These are phyloP conservation scores for Marronus borbonicus DNA, from an alignment of 2,888 invertebrate genomes.

Conservation along the genomic window DNA sequence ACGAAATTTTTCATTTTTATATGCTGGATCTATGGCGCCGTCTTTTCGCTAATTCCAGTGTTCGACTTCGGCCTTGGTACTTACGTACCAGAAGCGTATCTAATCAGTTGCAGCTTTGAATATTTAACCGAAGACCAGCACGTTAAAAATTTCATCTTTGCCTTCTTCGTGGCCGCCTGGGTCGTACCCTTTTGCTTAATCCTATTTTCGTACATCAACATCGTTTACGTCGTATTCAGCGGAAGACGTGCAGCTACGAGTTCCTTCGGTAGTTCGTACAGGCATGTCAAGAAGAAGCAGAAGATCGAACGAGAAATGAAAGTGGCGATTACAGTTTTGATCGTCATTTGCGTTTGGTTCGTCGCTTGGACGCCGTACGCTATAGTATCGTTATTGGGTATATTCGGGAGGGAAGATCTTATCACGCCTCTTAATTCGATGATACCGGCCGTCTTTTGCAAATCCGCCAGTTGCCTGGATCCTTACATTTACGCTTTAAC, in stretches of 20 bases:
- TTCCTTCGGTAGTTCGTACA: constrained; percentile 70
- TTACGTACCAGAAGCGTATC: constrained; percentile 88
- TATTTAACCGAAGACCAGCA: constrained; percentile 79
- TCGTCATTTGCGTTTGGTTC: constrained; percentile 83
- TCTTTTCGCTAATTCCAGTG: constrained; percentile 82
- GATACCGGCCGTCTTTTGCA: constrained; percentile 86
- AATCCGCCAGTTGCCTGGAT: constrained; percentile 86
- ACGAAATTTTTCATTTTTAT: constrained; percentile 76
- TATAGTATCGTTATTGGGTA: constrained; percentile 81
- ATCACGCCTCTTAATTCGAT: constrained; percentile 82
- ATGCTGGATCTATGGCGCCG: constrained; percentile 83
- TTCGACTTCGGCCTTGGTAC: constrained; percentile 80
- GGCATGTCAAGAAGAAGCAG: constrained; percentile 76
- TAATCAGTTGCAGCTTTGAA: constrained; percentile 90
- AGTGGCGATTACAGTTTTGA: constrained; percentile 79
- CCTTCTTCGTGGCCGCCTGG: constrained; percentile 85
- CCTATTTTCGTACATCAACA: constrained; percentile 81
- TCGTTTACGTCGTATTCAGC: constrained; percentile 77
- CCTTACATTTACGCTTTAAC: constrained; percentile 86
- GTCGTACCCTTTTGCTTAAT: constrained; percentile 81
- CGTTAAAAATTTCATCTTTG: constrained; percentile 80
- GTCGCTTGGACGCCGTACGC: constrained; percentile 89
- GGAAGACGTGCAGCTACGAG: constrained; percentile 72
- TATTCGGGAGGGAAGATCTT: constrained; percentile 76
- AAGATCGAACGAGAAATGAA: constrained; percentile 82